Evolutionary conservation across 2,888 invertebrate genomes (phyloP), one percentile per base, ranked within the genome.

Genomic region (Monopis laevigella): DNA sequence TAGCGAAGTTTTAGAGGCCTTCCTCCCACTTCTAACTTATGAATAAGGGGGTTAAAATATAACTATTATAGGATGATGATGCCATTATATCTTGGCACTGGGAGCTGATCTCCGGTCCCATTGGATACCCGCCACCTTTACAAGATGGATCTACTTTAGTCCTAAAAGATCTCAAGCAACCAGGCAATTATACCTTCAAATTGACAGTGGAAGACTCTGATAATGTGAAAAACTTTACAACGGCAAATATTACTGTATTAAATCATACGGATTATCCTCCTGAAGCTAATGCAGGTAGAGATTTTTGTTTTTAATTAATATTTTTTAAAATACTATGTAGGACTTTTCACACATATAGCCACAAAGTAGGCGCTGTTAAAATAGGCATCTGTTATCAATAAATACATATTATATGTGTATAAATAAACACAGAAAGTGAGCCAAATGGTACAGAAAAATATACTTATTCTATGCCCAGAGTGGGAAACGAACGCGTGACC

Each of bases 191-290:
- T 55, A 92, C 91, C 0, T 93, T 94, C 62, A 92, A 90, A 64
- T 74, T 97, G 45, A 96, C 95, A 0, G 93, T 97, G 0, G 93
- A 92, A 46, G 97, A 97, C 62, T 90, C 93, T 0, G 93, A 96
- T 62, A 92, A 93, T 52, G 89, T 88, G 0, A 90, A 88, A 43
- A 95, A 93, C 62, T 92, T 88, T 0, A 91, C 93, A 0, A 88
- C 87, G 4, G 96, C 96, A 4, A 93, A 92, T 62, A 90, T 97
- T 40, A 93, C 91, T 2, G 95, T 96, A 10, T 73, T 95, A 12
- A 93, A 95, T 77, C 91, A 92, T 51, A 93, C 88, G 0, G 97
- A 98, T 64, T 97, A 97, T 73, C 96, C 96, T 0, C 97, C 97
- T 1, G 93, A 93, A 63, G 96, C 96, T 0, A 96, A 96, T 82